Conservation (phyloP, 2,113 vertebrate species). For the Pandion haliaetus region DNA sequence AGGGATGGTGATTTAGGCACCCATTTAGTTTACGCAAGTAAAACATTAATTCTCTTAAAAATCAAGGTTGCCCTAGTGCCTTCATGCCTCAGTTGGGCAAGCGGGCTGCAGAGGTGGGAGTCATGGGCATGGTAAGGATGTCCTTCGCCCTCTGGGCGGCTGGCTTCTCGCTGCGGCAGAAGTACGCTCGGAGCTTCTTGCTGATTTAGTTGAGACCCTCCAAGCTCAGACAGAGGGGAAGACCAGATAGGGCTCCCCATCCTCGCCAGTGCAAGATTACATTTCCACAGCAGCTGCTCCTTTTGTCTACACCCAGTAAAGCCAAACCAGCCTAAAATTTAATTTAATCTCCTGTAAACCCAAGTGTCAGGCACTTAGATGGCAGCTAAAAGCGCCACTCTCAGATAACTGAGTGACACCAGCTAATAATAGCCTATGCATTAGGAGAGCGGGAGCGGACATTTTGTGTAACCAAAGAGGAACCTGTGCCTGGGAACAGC, state of each 20-base stretch:
- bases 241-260: conserved; percentile 27
- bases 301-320: conserved; percentile 84
- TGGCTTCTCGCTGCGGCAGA: no score
- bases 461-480: conserved; percentile 86
- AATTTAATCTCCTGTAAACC: conserved; percentile 89
- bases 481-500: conserved; percentile 71
- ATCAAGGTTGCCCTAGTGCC: no score
- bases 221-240: neutral
- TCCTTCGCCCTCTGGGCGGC: no score
- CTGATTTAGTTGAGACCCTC: neutral
- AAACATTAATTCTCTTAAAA: no score
- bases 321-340: conserved; percentile 91
- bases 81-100: no score
- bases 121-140: no score
- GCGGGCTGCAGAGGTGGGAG: no score
- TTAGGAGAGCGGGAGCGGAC: conserved; percentile 68
- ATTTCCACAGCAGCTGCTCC: conserved; percentile 87
- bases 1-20: neutral
- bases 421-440: conserved; percentile 84
- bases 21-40: no score
- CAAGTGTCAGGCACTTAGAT: conserved; percentile 86
- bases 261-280: conserved; percentile 74
- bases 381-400: conserved; percentile 88
- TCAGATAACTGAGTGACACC: conserved; percentile 85
- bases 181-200: no score